A percentile compares a stretch with the other conserved stretches of the same genome.
These are phyloP conservation scores for Scrobipalpa atriplicella DNA, from an alignment of 2,888 invertebrate genomes.

Conservation along the genomic window DNA sequence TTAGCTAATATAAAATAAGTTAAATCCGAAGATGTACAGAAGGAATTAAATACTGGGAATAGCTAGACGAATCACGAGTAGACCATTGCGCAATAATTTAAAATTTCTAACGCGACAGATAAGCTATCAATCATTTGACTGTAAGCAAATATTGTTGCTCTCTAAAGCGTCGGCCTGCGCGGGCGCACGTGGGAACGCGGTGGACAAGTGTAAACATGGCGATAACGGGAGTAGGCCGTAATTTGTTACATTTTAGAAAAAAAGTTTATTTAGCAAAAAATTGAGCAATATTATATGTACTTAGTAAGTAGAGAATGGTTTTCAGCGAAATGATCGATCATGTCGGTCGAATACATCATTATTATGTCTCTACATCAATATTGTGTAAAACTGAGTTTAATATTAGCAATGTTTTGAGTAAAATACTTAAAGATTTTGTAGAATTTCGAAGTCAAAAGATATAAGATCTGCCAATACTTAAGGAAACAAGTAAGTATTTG, in stretches of 20 bases:
- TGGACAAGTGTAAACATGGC: conserved; percentile 40
- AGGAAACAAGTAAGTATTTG: not conserved
- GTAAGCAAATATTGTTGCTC: conserved; percentile 40
- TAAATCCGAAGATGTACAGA: no score
- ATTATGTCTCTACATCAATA: no score
- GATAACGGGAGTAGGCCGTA: conserved; percentile 31
- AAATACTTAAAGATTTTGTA: not conserved
- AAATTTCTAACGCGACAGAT: conserved; percentile 19
- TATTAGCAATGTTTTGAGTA: not conserved
- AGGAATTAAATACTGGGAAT: no score
- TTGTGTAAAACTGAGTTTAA: not conserved
- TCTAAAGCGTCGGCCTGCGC: conserved; percentile 31
- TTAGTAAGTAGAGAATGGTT: no score
- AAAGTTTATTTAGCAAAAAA: not conserved
- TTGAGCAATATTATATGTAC: not conserved
- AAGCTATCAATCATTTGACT: conserved; percentile 34
- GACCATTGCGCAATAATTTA: conserved; percentile 19
- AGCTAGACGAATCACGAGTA: conserved; percentile 18
- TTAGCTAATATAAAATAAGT: no score
- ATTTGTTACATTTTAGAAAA: not conserved
- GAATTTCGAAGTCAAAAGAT: not conserved
- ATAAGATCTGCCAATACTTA: not conserved
- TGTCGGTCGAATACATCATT: not conserved
- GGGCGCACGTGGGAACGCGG: conserved; percentile 40
- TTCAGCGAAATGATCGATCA: no score